These are phyloP conservation scores for Xestia xanthographa DNA, from an alignment of 2,888 invertebrate genomes.

Conservation along the genomic window DNA sequence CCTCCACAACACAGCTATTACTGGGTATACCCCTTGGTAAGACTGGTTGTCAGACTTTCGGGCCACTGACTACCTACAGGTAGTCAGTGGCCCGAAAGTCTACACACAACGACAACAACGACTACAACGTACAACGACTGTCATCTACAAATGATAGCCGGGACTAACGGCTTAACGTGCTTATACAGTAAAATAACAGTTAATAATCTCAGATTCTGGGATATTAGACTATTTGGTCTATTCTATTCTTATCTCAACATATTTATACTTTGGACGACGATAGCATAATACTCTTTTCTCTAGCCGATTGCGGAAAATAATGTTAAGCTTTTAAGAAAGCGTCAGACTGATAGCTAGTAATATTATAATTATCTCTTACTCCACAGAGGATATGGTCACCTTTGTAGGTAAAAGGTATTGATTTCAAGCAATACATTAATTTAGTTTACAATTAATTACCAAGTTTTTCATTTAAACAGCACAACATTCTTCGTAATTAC, in stretches of 20 bases:
- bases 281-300: neutral
- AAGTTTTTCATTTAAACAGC: conserved; percentile 13
- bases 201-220: neutral
- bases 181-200: neutral
- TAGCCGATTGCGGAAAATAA: neutral
- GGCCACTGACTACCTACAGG: neutral
- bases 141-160: neutral
- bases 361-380: neutral
- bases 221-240: neutral
- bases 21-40: neutral
- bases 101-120: too few relatives aligned
- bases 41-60: neutral
- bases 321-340: neutral
- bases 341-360: neutral
- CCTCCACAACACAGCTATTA: neutral
- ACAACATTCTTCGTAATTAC: conserved; percentile 35
- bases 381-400: neutral
- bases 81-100: too few relatives aligned
- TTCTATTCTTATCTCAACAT: too few relatives aligned
- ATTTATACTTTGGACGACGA: neutral
- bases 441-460: neutral
- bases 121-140: too few relatives aligned
- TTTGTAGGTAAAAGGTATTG: neutral
- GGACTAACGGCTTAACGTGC: neutral
- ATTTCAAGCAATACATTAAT: neutral